A percentile compares a stretch with the other conserved stretches of the same genome.
phyloP scores from a whole-genome alignment of 2,888 invertebrate genomes.

The Pseudococcus viburni region DNA sequence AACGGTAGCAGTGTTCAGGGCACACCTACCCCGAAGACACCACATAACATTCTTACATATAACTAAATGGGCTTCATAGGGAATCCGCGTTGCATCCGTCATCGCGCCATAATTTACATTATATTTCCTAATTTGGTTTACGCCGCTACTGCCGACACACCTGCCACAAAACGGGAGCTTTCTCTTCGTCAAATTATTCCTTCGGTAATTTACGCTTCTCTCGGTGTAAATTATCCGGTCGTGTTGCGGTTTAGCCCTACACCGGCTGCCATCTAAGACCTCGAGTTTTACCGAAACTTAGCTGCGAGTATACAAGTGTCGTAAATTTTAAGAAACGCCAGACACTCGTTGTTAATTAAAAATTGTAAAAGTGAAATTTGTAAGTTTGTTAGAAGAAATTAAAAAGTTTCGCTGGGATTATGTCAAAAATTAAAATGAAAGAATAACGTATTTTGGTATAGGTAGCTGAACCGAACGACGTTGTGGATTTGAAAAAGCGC shows the following conservation, averaged over 20 bases:
- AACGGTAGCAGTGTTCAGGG: background rate
- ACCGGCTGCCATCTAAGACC: conserved; percentile 1
- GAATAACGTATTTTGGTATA: background rate
- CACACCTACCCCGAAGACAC: background rate
- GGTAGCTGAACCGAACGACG: background rate
- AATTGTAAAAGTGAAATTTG: conserved; percentile 34
- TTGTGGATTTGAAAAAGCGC: background rate
- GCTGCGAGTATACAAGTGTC: background rate
- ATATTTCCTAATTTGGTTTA: conserved; percentile 10
- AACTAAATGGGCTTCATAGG: conserved; percentile 9
- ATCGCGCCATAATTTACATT: conserved; percentile 43
- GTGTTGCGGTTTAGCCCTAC: conserved; percentile 15
- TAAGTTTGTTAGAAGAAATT: conserved; percentile 36
- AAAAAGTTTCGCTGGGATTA: background rate
- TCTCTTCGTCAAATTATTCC: conserved; percentile 42
- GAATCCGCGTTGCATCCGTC: background rate
- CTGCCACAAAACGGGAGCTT: conserved; percentile 24
- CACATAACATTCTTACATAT: background rate
- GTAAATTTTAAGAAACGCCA: conserved; percentile 28
- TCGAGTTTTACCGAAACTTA: background rate
- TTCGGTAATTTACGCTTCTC: conserved; percentile 27
- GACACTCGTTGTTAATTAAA: conserved; percentile 39
- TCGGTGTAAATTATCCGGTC: conserved; percentile 38
- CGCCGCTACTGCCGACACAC: background rate
- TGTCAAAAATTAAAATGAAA: conserved; percentile 19